Conservation (phyloP, 2,113 vertebrate species). For the Lanius collurio region DNA sequence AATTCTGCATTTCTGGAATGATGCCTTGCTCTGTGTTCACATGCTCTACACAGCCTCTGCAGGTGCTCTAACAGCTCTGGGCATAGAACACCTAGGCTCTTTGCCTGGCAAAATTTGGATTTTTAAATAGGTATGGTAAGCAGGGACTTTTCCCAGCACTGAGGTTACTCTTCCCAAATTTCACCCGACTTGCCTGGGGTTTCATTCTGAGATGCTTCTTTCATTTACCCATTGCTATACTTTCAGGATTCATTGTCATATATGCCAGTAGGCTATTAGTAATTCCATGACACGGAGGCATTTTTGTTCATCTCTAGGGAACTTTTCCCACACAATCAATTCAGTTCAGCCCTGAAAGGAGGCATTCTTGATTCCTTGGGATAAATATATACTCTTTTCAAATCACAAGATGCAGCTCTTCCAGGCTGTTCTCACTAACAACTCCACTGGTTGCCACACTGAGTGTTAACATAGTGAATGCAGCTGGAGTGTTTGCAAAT, state of each 20-base stretch:
- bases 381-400: slow-evolving; percentile 65
- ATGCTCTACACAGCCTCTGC: not conserved
- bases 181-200: slow-evolving; percentile 2
- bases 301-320: slow-evolving; percentile 68
- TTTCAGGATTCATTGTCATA: slow-evolving; percentile 59
- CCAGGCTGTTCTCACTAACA: slow-evolving; percentile 37
- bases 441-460: slow-evolving; percentile 17
- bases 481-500: slow-evolving; percentile 60
- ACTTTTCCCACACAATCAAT: slow-evolving; percentile 68
- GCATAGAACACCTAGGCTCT: not conserved
- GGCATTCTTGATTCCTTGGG: slow-evolving; percentile 61
- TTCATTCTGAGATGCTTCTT: slow-evolving; percentile 44
- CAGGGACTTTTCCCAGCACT: slow-evolving; percentile 12
- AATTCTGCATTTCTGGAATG: not conserved
- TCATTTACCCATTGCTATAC: slow-evolving; percentile 31
- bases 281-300: slow-evolving; percentile 52
- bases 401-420: slow-evolving; percentile 48
- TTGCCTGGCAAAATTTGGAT: not conserved
- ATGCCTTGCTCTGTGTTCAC: not conserved
- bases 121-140: not conserved
- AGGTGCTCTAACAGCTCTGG: not conserved
- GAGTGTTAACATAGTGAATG: slow-evolving; percentile 33
- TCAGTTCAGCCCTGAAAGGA: slow-evolving; percentile 55
- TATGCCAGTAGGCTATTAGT: slow-evolving; percentile 61
- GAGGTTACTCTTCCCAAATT: slow-evolving; percentile 1